Conservation (phyloP, 2,888 invertebrate species). For the Drosophila imparisetae region DNA sequence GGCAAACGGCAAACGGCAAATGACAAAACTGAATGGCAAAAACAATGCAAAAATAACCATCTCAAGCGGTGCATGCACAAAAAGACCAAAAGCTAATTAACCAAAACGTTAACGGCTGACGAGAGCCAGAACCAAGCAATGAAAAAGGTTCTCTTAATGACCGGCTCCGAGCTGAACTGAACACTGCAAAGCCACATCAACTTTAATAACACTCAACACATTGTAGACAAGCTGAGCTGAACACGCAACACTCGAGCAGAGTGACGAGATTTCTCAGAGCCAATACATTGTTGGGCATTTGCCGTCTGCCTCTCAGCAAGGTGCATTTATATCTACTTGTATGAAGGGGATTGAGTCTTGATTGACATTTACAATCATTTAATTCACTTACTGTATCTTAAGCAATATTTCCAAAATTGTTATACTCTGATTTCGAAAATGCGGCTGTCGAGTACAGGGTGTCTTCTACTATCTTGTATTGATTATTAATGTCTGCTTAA, state of each 20-base stretch:
- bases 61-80: constrained; percentile 63
- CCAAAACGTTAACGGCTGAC: constrained; percentile 71
- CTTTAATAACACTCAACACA: constrained; percentile 50
- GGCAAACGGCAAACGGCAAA: constrained; percentile 18
- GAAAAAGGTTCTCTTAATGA: constrained; percentile 65
- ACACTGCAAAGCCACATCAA: constrained; percentile 19
- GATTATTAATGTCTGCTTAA: background rate
- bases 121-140: constrained; percentile 53
- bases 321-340: background rate
- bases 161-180: constrained; percentile 18
- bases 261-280: background rate
- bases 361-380: background rate
- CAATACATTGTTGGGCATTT: constrained; percentile 7
- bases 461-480: background rate
- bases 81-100: constrained; percentile 73
- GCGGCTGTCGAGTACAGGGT: background rate
- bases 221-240: constrained; percentile 33
- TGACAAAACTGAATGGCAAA: constrained; percentile 13
- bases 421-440: background rate
- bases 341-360: background rate
- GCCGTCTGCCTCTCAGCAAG: background rate
- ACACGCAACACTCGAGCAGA: constrained; percentile 15
- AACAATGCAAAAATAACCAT: constrained; percentile 42
- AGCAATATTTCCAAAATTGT: background rate
- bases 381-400: background rate